A percentile compares a stretch with the other conserved stretches of the same genome.
Conservation (phyloP, 2,888 invertebrate species). For the Malacosoma neustria region DNA sequence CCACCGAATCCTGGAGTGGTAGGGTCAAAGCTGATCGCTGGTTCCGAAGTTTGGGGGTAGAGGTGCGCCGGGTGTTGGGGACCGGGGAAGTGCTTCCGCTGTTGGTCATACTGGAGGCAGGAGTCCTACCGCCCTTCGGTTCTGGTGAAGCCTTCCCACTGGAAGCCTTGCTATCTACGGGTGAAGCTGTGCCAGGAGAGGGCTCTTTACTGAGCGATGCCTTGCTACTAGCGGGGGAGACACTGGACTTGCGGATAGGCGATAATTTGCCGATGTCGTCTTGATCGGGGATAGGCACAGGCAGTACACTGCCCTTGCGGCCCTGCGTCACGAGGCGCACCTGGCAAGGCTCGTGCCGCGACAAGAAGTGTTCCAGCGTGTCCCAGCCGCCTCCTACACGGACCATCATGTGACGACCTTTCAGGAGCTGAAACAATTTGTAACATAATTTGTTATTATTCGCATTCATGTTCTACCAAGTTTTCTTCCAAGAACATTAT, state of each 20-base stretch:
- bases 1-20: conserved; percentile 35
- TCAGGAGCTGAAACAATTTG: conserved; percentile 81
- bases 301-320: conserved; percentile 24
- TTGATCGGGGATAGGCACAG: conserved; percentile 6
- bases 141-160: conserved; percentile 41
- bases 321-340: conserved; percentile 74
- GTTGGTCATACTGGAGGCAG: conserved; percentile 26
- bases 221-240: conserved; percentile 11
- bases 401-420: conserved; percentile 96
- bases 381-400: conserved; percentile 96
- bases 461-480: too few species aligned
- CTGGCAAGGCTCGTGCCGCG: conserved; percentile 91
- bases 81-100: conserved; percentile 34
- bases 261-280: not conserved
- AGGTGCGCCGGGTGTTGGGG: conserved; percentile 27
- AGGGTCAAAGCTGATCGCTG: conserved; percentile 38
- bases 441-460: not conserved
- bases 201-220: conserved; percentile 24
- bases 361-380: conserved; percentile 92
- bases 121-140: conserved; percentile 24
- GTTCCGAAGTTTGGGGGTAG: conserved; percentile 37
- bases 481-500: too few species aligned
- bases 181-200: conserved; percentile 26
- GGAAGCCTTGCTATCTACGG: conserved; percentile 41
- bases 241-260: conserved; percentile 6